Base-by-base conservation (phyloP, 2,113 vertebrate genomes). In the Cryptomyrus ogoouensis region DNA sequence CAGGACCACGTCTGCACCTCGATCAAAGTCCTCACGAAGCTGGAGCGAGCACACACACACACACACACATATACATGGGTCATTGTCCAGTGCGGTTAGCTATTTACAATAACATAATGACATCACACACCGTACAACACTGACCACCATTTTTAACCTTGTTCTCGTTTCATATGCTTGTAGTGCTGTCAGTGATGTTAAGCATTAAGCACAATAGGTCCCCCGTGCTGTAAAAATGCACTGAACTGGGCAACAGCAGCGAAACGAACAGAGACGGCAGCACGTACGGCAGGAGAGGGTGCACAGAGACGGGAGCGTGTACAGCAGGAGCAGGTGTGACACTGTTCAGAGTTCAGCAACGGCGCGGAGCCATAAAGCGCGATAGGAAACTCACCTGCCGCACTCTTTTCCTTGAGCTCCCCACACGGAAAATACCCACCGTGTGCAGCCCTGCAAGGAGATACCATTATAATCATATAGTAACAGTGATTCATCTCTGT, bases 381-480 rank as follows among this genome's bases (percentile, higher is more conserved):
- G n/a, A 21, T 19, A 52, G 31, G 9, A 52, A 19, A 42, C 93
- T 95, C 94, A 98, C 98, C 97, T 99, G 95, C 92, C 95, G 94
- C 39, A 99, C 98, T 94, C 96, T 97, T 86, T 96, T 97, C 92
- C 96, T 96, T 0, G 98, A 98, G 95, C 97, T 97, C 2, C 98
- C 98, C 0, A 97, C 95, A 0, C 97, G 94, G 93, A 99, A 99
- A 92, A 99, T 97, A 13, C 98, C 98, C 74, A 97, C 96, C 0
- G 98, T 97, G 50, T 95, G 97, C 90, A 99, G 95, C 52, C 98
- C 98, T 99, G 93, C 13, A 92, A 91, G 87, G 94, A 90, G 5
- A 39, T 9, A 66, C 87, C 24, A 17, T n/a, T 66, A n/a, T 7
- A 27, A 70, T 31, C 10, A n/a, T 31, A 27, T 27, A 66, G 21